Conservation (phyloP, 2,888 invertebrate genomes). For the Chloromyia formosa region DNA sequence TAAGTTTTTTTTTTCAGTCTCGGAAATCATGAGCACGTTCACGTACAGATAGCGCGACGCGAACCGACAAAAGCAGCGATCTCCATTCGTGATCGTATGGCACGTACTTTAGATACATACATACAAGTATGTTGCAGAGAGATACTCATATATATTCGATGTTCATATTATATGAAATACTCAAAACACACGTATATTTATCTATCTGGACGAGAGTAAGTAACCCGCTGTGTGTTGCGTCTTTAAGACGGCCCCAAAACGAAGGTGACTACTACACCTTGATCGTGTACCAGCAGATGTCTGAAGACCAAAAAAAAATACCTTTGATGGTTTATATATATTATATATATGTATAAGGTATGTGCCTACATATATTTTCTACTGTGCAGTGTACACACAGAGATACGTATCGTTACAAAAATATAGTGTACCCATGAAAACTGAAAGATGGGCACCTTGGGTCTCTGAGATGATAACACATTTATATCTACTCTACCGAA, state of each 20-base stretch:
- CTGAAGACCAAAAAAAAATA: background rate
- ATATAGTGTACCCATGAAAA: too few species aligned
- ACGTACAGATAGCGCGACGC: background rate
- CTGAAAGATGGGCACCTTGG: too few species aligned
- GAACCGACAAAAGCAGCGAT: background rate
- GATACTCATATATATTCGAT: too few species aligned
- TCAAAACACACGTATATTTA: background rate
- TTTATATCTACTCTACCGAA: too few species aligned
- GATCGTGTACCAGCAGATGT: conserved; percentile 10
- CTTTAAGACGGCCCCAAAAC: background rate
- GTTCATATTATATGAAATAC: too few species aligned
- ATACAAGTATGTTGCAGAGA: too few species aligned
- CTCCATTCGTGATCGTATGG: conserved; percentile 30
- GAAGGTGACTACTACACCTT: conserved; percentile 10
- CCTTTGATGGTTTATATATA: too few species aligned
- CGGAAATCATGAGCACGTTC: background rate
- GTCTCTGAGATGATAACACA: too few species aligned
- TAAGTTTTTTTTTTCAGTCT: background rate
- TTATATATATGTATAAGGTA: too few species aligned
- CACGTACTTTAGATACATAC: conserved; percentile 6
- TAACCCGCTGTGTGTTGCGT: background rate
- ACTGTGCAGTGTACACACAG: too few species aligned
- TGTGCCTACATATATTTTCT: too few species aligned
- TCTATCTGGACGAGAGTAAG: background rate
- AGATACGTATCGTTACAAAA: too few species aligned